Conservation (phyloP, 2,797 vertebrate genomes). For the Erethizon dorsatum region DNA sequence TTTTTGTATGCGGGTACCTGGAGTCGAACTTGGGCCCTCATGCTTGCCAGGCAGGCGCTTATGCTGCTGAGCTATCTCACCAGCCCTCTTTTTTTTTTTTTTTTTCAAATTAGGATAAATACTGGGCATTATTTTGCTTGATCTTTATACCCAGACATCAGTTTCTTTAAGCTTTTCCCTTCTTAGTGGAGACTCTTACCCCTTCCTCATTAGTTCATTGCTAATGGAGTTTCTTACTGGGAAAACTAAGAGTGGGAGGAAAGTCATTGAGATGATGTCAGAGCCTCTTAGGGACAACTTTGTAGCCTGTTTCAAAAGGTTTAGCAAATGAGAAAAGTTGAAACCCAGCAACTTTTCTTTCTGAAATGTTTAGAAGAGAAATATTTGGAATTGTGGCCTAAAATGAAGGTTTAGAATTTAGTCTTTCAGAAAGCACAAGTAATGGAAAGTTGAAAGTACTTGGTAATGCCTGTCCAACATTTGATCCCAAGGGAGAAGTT, state of each 20-base stretch:
- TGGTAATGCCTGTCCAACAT: conserved; percentile 38
- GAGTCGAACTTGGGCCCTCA: too few species aligned
- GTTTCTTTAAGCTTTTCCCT: background rate
- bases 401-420: conserved; percentile 37
- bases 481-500: conserved; percentile 33
- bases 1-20: too few species aligned
- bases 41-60: too few species aligned
- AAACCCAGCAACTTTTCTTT: conserved; percentile 14
- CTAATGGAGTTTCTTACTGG: background rate
- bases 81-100: too few species aligned
- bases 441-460: conserved; percentile 21
- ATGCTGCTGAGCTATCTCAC: too few species aligned
- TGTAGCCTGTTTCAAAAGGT: conserved; percentile 26
- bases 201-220: conserved; percentile 63
- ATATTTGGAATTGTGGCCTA: conserved; percentile 14
- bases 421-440: conserved; percentile 28
- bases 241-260: conserved; percentile 28
- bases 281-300: background rate
- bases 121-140: background rate
- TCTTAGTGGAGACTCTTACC: background rate
- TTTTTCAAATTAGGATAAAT: background rate
- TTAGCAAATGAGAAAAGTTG: background rate
- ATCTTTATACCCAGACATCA: background rate
- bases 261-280: background rate
- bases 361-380: conserved; percentile 52